Conservation (phyloP, 2,888 invertebrate genomes). For the Agriotes lineatus region DNA sequence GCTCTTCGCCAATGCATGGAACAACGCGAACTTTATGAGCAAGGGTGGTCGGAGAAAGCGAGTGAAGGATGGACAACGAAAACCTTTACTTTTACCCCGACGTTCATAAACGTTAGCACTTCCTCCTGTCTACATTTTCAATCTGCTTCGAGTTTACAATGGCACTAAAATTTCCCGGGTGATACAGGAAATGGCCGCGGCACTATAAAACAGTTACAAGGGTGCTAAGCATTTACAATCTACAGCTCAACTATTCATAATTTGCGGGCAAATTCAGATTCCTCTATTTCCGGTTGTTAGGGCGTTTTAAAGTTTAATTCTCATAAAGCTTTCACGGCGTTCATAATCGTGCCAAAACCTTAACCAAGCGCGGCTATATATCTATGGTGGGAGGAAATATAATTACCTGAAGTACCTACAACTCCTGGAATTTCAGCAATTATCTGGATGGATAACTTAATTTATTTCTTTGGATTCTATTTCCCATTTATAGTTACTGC, state of each 20-base stretch:
- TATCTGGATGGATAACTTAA: neutral
- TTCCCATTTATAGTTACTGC: too few species aligned
- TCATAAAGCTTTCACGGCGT: neutral
- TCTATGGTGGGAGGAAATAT: neutral
- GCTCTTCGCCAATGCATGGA: neutral
- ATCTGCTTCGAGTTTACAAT: constrained; percentile 28
- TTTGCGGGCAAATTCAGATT: neutral
- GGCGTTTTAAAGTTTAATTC: neutral
- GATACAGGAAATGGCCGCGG: constrained; percentile 8
- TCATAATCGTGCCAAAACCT: neutral
- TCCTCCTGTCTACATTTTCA: constrained; percentile 21
- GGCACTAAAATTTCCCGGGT: constrained; percentile 17
- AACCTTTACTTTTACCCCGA: constrained; percentile 13
- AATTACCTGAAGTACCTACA: constrained; percentile 2
- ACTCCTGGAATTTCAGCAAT: neutral
- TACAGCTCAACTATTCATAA: constrained; percentile 17
- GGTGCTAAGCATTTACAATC: constrained; percentile 14
- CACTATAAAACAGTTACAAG: constrained; percentile 22
- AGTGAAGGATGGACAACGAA: neutral
- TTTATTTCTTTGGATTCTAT: neutral
- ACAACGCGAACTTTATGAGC: neutral
- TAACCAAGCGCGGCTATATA: neutral
- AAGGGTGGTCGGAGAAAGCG: neutral
- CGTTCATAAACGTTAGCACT: constrained; percentile 20
- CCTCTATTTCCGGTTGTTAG: neutral